Percentiles rank a stretch among this genome's conserved stretches.
Evolutionary conservation across 2,113 vertebrate genomes (phyloP).

Genomic region (Periophthalmodon schlosseri): DNA sequence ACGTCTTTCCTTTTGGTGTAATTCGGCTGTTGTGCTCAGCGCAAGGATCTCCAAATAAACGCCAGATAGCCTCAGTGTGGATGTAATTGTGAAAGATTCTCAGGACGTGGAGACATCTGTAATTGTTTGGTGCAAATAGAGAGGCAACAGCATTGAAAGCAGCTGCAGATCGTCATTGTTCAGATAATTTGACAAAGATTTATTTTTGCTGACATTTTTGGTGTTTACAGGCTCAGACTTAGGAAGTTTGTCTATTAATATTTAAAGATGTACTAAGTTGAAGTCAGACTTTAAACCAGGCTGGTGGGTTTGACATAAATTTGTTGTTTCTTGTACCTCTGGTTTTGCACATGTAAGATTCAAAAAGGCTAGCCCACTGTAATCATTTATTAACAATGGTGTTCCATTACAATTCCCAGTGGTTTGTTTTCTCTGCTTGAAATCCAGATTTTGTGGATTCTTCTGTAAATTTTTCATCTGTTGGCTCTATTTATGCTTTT

Average conservation of each 20-base stretch:
- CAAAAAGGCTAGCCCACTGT: background rate
- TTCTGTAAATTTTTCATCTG: background rate
- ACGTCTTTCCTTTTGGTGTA: constrained; percentile 45
- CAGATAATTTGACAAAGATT: constrained; percentile 53
- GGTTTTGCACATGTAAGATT: background rate
- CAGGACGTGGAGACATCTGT: constrained; percentile 29
- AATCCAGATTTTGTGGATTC: background rate
- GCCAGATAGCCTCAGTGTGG: constrained; percentile 51
- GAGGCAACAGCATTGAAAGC: constrained; percentile 26
- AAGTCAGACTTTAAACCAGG: background rate
- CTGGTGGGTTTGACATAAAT: background rate
- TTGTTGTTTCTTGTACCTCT: background rate
- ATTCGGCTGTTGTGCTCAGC: constrained; percentile 42
- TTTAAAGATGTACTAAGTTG: background rate
- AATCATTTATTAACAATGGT: background rate
- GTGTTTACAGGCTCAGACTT: constrained; percentile 4
- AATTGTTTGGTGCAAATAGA: constrained; percentile 29
- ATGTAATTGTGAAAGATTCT: constrained; percentile 44
- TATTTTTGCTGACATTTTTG: background rate
- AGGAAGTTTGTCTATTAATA: constrained; percentile 1
- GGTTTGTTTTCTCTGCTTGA: background rate
- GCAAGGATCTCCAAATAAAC: constrained; percentile 37
- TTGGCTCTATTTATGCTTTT: background rate
- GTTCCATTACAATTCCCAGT: background rate
- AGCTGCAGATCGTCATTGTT: constrained; percentile 31